A percentile compares a stretch with the other conserved stretches of the same genome.
Evolutionary conservation across 2,797 vertebrate species (phyloP).

Genomic region (Betta splendens): DNA sequence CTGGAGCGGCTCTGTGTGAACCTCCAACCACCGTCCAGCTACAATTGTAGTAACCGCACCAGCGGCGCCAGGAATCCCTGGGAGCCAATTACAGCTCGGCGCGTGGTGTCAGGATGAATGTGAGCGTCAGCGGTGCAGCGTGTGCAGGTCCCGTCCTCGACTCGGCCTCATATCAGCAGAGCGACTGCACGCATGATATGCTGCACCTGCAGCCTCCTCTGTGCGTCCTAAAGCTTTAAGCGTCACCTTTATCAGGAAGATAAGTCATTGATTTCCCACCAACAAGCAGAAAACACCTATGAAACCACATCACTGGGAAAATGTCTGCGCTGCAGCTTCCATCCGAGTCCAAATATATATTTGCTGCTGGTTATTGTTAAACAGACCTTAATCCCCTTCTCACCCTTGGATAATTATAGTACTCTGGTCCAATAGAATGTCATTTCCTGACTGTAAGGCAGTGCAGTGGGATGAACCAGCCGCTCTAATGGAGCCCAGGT

Average conservation of each 20-base stretch:
- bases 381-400: conserved; percentile 72
- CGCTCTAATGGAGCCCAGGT: conserved; percentile 37
- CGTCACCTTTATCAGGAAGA: no score
- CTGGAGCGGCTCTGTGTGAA: no score
- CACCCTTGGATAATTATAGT: conserved; percentile 76
- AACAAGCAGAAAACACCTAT: no score
- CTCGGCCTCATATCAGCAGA: no score
- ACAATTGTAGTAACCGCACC: no score
- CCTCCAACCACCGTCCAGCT: no score
- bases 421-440: conserved; percentile 70
- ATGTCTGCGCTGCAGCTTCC: conserved; percentile 59
- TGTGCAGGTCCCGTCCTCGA: no score
- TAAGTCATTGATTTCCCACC: no score
- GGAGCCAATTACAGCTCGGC: background rate
- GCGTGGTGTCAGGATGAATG: no score
- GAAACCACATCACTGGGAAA: conserved; percentile 55
- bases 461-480: conserved; percentile 40
- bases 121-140: background rate
- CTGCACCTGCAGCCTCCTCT: no score
- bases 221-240: no score
- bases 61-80: background rate
- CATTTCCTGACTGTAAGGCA: conserved; percentile 57
- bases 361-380: conserved; percentile 75
- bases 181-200: no score
- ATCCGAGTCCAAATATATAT: conserved; percentile 71